Base-by-base conservation (phyloP, 2,113 vertebrate genomes). In the Lutjanus erythropterus region DNA sequence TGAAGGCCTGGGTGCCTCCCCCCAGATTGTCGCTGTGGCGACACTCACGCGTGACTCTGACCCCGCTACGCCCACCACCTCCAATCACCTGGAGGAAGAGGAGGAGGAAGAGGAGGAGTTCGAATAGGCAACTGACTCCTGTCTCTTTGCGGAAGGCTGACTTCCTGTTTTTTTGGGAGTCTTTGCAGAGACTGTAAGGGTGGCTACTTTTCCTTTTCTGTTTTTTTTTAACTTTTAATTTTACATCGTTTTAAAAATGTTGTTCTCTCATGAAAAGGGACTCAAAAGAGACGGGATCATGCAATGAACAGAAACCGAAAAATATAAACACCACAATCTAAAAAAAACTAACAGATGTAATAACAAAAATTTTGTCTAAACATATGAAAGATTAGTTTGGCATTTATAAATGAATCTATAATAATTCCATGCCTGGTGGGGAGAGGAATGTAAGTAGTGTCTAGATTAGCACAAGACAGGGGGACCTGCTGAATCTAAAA, bases 21-120 rank as follows among this genome's bases (percentile, higher is more conserved):
- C 98, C 76, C 96, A 97, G 95, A 99, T 99, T 87, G 97, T 99
- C 62, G 95, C 98, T 37, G 97, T 99, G 94, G 97, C 97, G 66
- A 95, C 98, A 65, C 97, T 99, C 91, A 96, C 97, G 77, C 98
- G 97, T 94, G 97, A 99, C 96, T 99, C 98, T 49, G 97, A 97
- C 90, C 98, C 98, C 74, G 96, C 97, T 91, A 99, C 97, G 31
- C 98, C 98, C 81, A 97, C 96, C 27, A 95, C 97, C 92, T 97
- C 97, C 81, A 97, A 96, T 94, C 98, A 97, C 93, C 95, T 98
- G 93, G 98, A 98, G 93, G 94, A 94, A 64, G 94, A 94, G 65
- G 94, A 94, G 75, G 94, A 94, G 39, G 94, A 94, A 77, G 94
- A 94, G 78, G 92, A 89, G 71, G 94, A 94, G 86, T 96, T 94